Evolutionary conservation across 1,140 invertebrate genomes (phyloP), one percentile per base, ranked within the genome.

Genomic region (Parapsyche elsis): DNA sequence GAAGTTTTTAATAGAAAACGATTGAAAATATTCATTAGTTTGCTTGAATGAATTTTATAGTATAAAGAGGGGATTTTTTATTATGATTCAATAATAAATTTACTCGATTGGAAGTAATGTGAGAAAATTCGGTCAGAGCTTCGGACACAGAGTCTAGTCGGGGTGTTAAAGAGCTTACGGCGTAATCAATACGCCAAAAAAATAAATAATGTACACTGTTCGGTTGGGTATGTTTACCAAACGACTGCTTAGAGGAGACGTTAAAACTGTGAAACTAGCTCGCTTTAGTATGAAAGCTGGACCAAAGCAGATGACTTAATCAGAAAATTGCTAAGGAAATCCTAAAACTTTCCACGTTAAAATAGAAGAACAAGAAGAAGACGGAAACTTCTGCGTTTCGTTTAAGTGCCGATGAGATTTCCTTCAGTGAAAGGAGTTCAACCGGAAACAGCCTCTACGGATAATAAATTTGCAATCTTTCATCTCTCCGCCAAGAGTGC

Each of bases 381-480:
- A 14, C 7, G 70, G 5, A 75, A 75, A 75, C 24, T 75, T 75
- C 38, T 1, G 38, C 16, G 38, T 75, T n/a, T 30, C 21, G 16
- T 57, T 9, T 49, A 9, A n/a, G 44, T 46, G 71, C 16, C 21
- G 73, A 49, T 21, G 45, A 74, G 38, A 74, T 38, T 44, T 74
- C 30, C 19, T 14, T 10, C 38, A 30, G n/a, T 21, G 12, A 24
- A 30, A 71, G 30, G 38, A 71, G 24, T 71, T 44, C 24, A 14
- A 7, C 59, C 46, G 9, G 21, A 71, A 71, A 71, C 70, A 44
- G 10, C n/a, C 21, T 74, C 71, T 57, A 14, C 73, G 46, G 24
- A 30, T 57, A 49, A 75, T 75, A 75, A 75, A 75, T 75, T 57
- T 75, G 73, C 24, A 53, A 75, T 75, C 45, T 75, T 75, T 75